Evolutionary conservation across 2,888 invertebrate genomes (phyloP).

Genomic region (Orthonevra nobilis): DNA sequence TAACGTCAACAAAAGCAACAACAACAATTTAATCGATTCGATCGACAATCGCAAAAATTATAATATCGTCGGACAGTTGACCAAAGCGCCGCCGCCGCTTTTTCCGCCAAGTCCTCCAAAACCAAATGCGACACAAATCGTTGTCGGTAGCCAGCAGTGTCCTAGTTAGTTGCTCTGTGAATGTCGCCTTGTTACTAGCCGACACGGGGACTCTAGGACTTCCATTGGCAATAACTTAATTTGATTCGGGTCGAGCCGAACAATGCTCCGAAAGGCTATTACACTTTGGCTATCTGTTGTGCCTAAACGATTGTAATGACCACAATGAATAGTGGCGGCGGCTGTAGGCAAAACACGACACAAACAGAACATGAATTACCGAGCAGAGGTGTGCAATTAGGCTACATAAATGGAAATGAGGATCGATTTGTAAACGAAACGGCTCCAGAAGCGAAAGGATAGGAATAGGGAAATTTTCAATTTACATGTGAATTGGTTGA

Average conservation of each 20-base stretch:
- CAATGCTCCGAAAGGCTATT: constrained; percentile 49
- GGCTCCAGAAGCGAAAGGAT: too few relatives aligned
- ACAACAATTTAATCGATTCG: constrained; percentile 69
- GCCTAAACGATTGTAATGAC: constrained; percentile 69
- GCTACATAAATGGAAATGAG: constrained; percentile 69
- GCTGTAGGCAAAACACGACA: constrained; percentile 40
- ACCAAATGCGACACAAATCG: constrained; percentile 48
- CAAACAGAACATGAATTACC: constrained; percentile 63
- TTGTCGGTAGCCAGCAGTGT: neutral
- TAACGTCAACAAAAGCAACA: constrained; percentile 57
- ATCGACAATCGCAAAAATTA: constrained; percentile 70
- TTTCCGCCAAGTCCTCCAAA: too few relatives aligned
- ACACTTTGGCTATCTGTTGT: constrained; percentile 53
- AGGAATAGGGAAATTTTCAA: too few relatives aligned
- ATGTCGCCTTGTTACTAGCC: constrained; percentile 7
- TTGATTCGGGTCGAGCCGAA: constrained; percentile 57
- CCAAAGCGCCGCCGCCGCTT: constrained; percentile 63
- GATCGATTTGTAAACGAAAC: constrained; percentile 61
- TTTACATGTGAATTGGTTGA: too few relatives aligned
- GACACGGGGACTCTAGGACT: constrained; percentile 1
- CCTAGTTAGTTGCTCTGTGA: constrained; percentile 21
- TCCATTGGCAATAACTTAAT: constrained; percentile 68
- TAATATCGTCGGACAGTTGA: constrained; percentile 68
- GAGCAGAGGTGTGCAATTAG: constrained; percentile 68
- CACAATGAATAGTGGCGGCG: constrained; percentile 53